Conservation (phyloP, 2,797 vertebrate genomes). For the Pogonophryne albipinna region DNA sequence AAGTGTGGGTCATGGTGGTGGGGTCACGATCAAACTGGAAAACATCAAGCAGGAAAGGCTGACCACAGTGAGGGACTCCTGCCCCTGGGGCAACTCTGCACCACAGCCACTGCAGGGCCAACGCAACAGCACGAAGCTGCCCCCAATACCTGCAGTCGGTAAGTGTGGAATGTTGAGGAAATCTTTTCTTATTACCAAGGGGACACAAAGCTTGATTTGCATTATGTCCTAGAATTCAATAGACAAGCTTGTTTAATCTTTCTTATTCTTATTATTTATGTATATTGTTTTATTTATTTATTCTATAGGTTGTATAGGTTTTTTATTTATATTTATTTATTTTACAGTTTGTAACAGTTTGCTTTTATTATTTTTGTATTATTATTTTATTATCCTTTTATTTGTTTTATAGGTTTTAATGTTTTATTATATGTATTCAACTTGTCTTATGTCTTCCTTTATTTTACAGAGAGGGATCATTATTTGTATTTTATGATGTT, state of each 20-base stretch:
- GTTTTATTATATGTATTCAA: no score
- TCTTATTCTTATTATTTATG: no score
- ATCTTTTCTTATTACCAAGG: not conserved
- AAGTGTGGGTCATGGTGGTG: slow-evolving; percentile 84
- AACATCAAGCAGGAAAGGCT: slow-evolving; percentile 98
- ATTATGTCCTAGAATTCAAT: not conserved
- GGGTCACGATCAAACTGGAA: slow-evolving; percentile 92
- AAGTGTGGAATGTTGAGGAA: slow-evolving; percentile 60
- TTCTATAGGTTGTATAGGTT: no score
- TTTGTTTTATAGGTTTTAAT: no score
- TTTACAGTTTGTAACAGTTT: no score
- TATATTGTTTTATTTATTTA: no score
- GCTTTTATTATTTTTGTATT: no score
- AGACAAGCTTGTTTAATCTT: not conserved
- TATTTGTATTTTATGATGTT: no score
- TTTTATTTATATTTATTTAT: no score
- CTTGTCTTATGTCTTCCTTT: no score
- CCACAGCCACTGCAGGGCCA: slow-evolving; percentile 82
- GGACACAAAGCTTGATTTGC: not conserved
- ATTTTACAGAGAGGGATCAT: not conserved
- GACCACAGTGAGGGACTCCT: slow-evolving; percentile 94
- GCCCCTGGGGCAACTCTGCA: slow-evolving; percentile 91
- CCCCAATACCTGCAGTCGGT: slow-evolving; percentile 94
- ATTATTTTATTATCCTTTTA: no score
- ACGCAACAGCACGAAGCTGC: slow-evolving; percentile 91